Percentiles rank a stretch among this genome's conserved stretches.
These are phyloP conservation scores for Eubasilissa splendida DNA, from an alignment of 2,888 invertebrate genomes.

Conservation along the genomic window DNA sequence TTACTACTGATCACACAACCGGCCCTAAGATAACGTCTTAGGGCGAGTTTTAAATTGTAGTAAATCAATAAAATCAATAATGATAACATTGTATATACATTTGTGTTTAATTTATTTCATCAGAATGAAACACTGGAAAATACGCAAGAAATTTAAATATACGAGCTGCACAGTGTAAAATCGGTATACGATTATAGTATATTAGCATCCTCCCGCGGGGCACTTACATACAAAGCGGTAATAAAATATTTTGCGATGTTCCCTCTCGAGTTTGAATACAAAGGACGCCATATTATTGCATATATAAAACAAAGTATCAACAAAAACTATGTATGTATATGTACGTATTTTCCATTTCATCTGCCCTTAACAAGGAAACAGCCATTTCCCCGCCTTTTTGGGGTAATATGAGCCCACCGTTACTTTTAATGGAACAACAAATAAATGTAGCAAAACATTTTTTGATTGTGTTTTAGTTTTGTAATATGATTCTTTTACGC, in stretches of 20 bases:
- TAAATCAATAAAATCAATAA: no score
- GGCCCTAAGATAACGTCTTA: no score
- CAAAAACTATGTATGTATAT: background rate
- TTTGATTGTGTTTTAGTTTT: conserved; percentile 8
- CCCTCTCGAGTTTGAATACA: background rate
- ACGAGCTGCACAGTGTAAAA: no score
- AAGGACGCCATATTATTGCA: background rate
- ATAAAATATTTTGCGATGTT: background rate
- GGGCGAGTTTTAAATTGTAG: no score
- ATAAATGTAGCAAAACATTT: background rate
- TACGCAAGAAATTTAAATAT: no score
- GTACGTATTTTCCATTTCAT: background rate
- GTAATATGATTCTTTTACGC: background rate
- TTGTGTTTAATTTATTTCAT: no score
- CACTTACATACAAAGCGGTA: background rate
- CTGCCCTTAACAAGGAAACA: conserved; percentile 6
- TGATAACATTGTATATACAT: no score
- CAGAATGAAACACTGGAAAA: no score
- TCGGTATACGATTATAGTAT: no score
- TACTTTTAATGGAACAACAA: conserved; percentile 24
- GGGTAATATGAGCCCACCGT: conserved; percentile 23
- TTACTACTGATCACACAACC: no score
- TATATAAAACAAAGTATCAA: conserved; percentile 2
- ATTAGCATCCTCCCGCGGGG: no score
- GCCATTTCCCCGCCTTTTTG: conserved; percentile 10